Conservation (phyloP, 2,888 invertebrate genomes). For the Lamellibrachia satsuma region DNA sequence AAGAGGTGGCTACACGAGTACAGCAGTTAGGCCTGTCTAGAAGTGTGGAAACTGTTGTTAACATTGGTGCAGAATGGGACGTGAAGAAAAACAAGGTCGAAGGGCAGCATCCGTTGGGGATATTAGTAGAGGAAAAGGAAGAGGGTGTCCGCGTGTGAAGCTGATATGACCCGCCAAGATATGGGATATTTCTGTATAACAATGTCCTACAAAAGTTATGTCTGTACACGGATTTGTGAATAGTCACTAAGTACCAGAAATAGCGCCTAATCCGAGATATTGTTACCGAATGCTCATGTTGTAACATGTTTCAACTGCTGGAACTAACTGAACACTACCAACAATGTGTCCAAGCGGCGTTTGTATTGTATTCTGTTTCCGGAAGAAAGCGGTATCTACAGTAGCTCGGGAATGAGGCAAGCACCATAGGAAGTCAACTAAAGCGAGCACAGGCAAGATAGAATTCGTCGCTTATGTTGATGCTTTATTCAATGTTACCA, state of each 20-base stretch:
- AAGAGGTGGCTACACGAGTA: background rate
- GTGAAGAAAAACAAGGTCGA: background rate
- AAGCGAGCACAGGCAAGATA: background rate
- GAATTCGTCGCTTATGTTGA: background rate
- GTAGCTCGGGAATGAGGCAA: no score
- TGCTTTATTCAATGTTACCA: background rate
- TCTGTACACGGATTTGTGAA: background rate
- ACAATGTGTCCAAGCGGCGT: no score
- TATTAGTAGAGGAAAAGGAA: constrained; percentile 9
- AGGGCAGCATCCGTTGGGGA: background rate
- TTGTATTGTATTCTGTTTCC: no score
- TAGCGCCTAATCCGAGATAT: no score
- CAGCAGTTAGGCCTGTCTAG: background rate
- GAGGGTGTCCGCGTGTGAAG: background rate
- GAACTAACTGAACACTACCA: no score
- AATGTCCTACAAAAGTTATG: background rate
- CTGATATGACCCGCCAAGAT: background rate
- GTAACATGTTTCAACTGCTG: no score
- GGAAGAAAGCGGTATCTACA: no score
- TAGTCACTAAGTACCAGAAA: background rate
- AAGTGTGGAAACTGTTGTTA: background rate
- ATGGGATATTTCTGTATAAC: background rate
- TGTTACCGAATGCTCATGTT: no score
- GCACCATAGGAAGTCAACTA: no score
- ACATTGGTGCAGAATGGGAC: background rate